Base-by-base conservation (phyloP, 1,140 invertebrate species). In the Zaprionus gabonicus region DNA sequence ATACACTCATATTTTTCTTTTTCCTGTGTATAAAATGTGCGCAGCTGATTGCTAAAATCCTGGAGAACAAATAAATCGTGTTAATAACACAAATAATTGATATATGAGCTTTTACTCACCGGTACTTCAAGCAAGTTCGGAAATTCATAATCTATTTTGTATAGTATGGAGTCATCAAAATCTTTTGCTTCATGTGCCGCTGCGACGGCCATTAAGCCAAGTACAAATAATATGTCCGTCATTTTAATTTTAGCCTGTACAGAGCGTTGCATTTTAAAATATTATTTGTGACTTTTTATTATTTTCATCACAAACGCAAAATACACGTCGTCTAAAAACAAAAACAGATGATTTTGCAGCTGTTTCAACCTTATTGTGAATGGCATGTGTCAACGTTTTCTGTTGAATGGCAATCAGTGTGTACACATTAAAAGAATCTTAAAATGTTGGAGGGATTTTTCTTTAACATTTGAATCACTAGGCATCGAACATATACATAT, bases 81-180 rank as follows among this genome's bases (percentile, higher is more conserved):
- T 4, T 58, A 55, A 53, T 59, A 27, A 15, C 4, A 34, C 20
- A 1, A 27, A 23, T 3, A 15, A 51, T 51, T 4, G 0, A 76
- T 63, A 4, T 46, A 9, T 3, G 10, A 2, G 9, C 34, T 34
- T 15, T 17, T 25, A 71, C 82, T 84, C 46, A 92, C 91, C 31
- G 81, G 80, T 49, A 80, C 53, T 44, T 62, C 62, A 2, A 83
- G 56, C 15, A 91, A 64, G 56, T 85, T 82, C 71, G 94, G 93
- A n/a, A 96, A 96, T 15, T 96, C 95, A 95, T 96, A 98, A 81
- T 96, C 96, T 46, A 98, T 95, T 93, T 96, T 95, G 85, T 96
- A 97, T 56, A 97, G 93, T 76, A 97, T 94, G 3, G 95, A 95
- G 93, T 98, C 97, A 93, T 97, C 97, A 84, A 97, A 96, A 44